Conservation (phyloP, 2,797 vertebrate genomes). For the Onychomys torridus region DNA sequence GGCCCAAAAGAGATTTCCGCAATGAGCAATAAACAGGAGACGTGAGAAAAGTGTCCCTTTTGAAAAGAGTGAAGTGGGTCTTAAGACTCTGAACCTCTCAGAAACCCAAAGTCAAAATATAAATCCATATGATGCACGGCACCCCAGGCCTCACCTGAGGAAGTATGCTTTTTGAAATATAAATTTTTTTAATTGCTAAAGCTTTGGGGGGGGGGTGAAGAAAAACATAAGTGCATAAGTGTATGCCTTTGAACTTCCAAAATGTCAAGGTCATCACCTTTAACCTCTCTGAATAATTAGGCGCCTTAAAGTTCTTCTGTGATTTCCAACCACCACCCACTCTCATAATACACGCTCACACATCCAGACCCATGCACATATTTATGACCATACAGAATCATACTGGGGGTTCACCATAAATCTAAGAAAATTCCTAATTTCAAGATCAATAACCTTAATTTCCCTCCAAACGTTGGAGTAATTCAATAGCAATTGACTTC, state of each 20-base stretch:
- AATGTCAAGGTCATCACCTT: constrained; percentile 95
- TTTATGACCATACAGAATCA: constrained; percentile 84
- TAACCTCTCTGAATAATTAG: constrained; percentile 94
- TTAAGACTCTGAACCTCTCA: constrained; percentile 75
- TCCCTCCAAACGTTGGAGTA: constrained; percentile 75
- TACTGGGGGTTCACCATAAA: constrained; percentile 82
- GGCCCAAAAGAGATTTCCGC: constrained; percentile 92
- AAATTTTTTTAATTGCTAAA: constrained; percentile 76
- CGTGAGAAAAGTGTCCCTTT: constrained; percentile 87
- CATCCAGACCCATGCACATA: constrained; percentile 79
- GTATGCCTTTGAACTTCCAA: constrained; percentile 94
- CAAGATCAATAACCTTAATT: constrained; percentile 84
- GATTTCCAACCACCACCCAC: constrained; percentile 90
- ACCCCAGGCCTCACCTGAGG: constrained; percentile 53
- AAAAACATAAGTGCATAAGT: constrained; percentile 88
- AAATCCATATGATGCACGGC: constrained; percentile 74
- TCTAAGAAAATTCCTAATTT: constrained; percentile 85
- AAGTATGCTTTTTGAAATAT: constrained; percentile 69
- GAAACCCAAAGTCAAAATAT: constrained; percentile 82
- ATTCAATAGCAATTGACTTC: constrained; percentile 70
- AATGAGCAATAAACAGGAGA: constrained; percentile 90
- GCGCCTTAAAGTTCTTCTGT: constrained; percentile 91
- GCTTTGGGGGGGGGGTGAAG: constrained; percentile 80
- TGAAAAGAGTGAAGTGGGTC: constrained; percentile 83
- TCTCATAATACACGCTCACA: constrained; percentile 77